phyloP scores from a whole-genome alignment of 1,140 invertebrate genomes.

The Triops cancriformis region DNA sequence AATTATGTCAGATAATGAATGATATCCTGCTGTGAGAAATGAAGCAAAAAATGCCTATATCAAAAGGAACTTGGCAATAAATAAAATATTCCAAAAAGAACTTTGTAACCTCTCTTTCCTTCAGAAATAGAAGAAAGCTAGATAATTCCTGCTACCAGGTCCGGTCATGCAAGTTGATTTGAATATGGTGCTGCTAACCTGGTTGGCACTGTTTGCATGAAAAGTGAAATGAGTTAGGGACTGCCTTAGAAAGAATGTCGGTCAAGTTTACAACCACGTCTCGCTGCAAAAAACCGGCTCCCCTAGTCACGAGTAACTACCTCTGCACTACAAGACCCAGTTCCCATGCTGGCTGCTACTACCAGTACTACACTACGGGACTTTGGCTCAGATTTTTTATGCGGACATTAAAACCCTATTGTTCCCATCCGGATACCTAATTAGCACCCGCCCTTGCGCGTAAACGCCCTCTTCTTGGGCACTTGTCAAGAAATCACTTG shows the following conservation, averaged over 20 bases:
- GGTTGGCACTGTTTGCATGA: background rate
- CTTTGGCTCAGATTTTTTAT: background rate
- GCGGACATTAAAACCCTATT: background rate
- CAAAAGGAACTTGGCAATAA: no score
- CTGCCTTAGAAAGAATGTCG: slow-evolving; percentile 5
- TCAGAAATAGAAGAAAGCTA: no score
- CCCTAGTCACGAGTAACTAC: background rate
- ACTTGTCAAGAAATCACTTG: no score
- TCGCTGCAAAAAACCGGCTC: background rate
- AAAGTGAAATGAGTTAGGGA: slow-evolving; percentile 3
- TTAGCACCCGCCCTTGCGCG: background rate
- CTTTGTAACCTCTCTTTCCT: no score
- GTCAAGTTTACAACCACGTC: slow-evolving; percentile 2
- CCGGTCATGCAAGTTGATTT: background rate
- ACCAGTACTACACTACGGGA: background rate
- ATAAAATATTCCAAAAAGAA: no score
- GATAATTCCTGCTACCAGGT: background rate
- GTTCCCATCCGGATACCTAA: background rate
- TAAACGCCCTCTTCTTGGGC: no score
- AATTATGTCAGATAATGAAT: no score
- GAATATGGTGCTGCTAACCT: background rate
- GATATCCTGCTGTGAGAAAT: no score
- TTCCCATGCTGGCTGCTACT: background rate
- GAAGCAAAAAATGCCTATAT: no score
- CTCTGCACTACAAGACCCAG: no score